These are phyloP conservation scores for Scomberomorus guttatus DNA, from an alignment of 2,797 vertebrate genomes.

Conservation along the genomic window DNA sequence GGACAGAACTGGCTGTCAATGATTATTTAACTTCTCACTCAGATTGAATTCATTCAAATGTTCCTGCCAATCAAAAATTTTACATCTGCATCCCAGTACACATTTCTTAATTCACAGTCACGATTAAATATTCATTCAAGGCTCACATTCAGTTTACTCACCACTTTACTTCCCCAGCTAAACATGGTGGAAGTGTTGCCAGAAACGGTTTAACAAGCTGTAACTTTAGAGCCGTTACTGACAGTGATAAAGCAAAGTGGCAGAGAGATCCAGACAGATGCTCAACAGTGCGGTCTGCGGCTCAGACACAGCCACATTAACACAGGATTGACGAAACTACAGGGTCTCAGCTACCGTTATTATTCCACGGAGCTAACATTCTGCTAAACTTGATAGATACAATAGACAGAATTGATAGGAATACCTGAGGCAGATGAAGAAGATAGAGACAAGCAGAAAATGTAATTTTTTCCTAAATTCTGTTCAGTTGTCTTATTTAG, in stretches of 20 bases:
- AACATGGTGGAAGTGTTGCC: background rate
- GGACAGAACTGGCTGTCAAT: background rate
- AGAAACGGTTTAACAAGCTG: background rate
- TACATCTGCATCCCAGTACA: background rate
- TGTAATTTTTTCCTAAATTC: too few relatives aligned
- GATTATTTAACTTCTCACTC: slow-evolving; percentile 1
- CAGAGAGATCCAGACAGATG: slow-evolving; percentile 1
- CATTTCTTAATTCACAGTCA: background rate
- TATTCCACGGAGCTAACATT: background rate
- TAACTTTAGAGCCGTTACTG: background rate
- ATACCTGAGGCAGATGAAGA: too few relatives aligned
- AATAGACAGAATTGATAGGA: background rate
- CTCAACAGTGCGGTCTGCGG: background rate
- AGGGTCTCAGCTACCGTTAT: background rate
- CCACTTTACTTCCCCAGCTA: background rate
- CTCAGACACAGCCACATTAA: background rate
- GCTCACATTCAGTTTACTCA: background rate
- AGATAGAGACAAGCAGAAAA: background rate
- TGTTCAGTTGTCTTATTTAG: background rate
- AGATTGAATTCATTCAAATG: background rate
- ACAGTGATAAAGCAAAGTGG: background rate
- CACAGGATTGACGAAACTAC: background rate
- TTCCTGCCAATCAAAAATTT: slow-evolving; percentile 23
- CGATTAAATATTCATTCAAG: slow-evolving; percentile 30
- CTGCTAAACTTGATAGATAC: background rate